Evolutionary conservation across 2,113 vertebrate genomes (phyloP).

Genomic region (Spilogale gracilis): DNA sequence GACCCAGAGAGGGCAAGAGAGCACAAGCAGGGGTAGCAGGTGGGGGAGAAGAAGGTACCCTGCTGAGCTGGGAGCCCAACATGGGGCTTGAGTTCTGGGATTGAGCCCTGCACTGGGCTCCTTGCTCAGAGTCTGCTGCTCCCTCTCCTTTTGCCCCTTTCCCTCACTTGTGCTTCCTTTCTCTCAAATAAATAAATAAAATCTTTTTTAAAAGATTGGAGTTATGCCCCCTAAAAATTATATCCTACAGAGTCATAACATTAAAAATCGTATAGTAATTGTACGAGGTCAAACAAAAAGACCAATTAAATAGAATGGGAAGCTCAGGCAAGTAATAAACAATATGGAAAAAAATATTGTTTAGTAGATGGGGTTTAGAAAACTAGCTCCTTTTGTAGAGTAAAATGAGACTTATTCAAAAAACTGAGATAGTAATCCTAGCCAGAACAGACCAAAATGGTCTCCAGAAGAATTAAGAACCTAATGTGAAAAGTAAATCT

Average conservation of each 20-base stretch:
- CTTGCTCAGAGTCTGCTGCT: not conserved
- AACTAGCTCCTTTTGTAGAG: not conserved
- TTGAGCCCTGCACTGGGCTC: not conserved
- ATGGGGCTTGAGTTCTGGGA: not conserved
- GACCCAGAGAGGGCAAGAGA: not conserved
- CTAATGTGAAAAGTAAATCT: not conserved
- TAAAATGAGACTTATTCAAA: slow-evolving; percentile 19
- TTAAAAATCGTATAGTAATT: not conserved
- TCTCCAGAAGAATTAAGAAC: not conserved
- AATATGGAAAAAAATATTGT: not conserved
- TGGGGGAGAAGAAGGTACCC: not conserved
- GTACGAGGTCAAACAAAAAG: not conserved
- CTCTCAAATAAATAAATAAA: not conserved
- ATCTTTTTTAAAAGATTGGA: not conserved
- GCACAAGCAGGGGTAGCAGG: not conserved
- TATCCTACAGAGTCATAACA: not conserved
- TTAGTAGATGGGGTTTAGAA: not conserved
- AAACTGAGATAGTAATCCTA: not conserved
- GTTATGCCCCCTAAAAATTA: not conserved
- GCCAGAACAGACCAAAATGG: not conserved
- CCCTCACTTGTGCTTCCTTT: not conserved
- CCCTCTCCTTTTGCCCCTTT: not conserved
- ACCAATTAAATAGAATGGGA: not conserved
- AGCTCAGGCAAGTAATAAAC: not conserved
- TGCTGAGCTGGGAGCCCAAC: not conserved